Base-by-base conservation (phyloP, 2,888 invertebrate species). In the Volucella inflata region DNA sequence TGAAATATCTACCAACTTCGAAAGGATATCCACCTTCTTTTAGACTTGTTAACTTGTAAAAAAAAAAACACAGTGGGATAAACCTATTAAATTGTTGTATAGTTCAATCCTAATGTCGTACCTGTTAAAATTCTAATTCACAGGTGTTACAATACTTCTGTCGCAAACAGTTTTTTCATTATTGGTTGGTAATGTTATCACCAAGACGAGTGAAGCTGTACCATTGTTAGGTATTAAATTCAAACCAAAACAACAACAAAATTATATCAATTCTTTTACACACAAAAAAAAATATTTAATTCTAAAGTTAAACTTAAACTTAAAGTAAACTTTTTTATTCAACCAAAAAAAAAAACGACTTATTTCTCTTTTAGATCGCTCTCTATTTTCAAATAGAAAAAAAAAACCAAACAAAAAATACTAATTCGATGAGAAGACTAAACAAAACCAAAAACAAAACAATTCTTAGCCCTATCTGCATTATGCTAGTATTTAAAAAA, bases 151-250 rank as follows among this genome's bases (percentile, higher is more conserved):
- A 94, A 98, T 98, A 94, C 96, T 98, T 94, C 97, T 99, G 94
- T 99, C 99, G 92, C 97, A 99, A 95, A 98, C 98, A 94, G 98
- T 99, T 94, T 99, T 99, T 95, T 97, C 98, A 93, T 96, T 98
- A 94, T 96, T 99, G 96, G 98, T 99, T 94, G 98, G 98, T 93
- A 98, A 99, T 95, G 97, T 98, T 93, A 97, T 99, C 95, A 99
- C 99, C 93, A 97, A 97, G 95, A 98, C 99, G 93, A 99, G 99
- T 93, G 99, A 99, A 94, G 98, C 99, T 93, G 97, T 99, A 94
- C 99, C 99, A 93, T 95, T 99, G 93, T 97, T 99, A 97, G 99
- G 99, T 98, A 92, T 88, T 89, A 87, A 30, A 50, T 59, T 70
- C 44, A 59, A 64, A 77, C 57, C 74, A 72, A 81, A 75, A 51